These are phyloP conservation scores for Patiria miniata DNA, from an alignment of 35 echinoderm and acorn worm genomes.

Conservation along the genomic window DNA sequence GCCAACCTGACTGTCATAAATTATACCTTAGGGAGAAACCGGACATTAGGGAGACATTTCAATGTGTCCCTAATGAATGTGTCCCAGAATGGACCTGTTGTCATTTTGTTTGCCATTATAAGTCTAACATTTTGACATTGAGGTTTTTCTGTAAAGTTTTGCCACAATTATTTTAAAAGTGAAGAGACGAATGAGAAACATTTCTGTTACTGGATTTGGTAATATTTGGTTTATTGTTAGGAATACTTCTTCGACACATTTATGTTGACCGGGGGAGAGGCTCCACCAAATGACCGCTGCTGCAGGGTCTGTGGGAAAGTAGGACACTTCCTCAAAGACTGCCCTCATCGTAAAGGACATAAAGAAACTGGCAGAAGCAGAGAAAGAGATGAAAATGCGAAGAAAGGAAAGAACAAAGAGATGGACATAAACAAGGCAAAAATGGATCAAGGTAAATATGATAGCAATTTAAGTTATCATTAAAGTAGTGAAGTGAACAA, in stretches of 20 bases:
- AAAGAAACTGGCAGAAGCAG: constrained; percentile 32
- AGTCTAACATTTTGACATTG: no score
- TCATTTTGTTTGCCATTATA: no score
- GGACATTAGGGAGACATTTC: no score
- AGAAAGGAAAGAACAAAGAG: neutral
- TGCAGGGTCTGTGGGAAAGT: constrained; percentile 91
- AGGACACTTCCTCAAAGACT: constrained; percentile 92
- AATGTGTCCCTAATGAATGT: no score
- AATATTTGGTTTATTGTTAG: constrained; percentile 25
- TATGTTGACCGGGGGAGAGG: constrained; percentile 56
- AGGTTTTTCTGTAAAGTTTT: no score
- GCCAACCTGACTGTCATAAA: no score
- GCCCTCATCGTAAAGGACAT: constrained; percentile 58
- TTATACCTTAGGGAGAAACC: no score
- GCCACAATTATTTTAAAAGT: no score
- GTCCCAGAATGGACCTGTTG: no score
- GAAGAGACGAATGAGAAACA: no score
- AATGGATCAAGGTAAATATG: neutral
- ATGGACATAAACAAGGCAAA: neutral
- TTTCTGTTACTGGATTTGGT: no score
- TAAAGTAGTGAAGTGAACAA: neutral
- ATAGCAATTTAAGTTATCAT: neutral
- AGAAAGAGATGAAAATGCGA: constrained; percentile 15
- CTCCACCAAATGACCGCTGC: constrained; percentile 82
- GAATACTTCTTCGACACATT: constrained; percentile 69